Evolutionary conservation across 2,888 invertebrate genomes (phyloP).

Genomic region (Ophion ventricosus): DNA sequence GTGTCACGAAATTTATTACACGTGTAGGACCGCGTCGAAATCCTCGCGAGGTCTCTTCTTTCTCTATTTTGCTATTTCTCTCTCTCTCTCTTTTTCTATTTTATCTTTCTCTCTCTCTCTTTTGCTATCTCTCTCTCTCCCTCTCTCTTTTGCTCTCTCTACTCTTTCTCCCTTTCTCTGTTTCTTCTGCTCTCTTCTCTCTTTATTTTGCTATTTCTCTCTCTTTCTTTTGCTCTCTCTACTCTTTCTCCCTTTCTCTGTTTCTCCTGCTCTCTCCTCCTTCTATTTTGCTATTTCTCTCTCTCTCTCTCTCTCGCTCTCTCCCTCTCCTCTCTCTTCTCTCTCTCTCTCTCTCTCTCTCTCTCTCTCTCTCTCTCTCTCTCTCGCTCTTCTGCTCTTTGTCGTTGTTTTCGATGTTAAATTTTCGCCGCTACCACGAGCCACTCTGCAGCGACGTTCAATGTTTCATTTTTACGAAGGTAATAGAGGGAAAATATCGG

Average conservation of each 20-base stretch:
- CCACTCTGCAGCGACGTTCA: neutral
- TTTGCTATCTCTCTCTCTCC: too few relatives aligned
- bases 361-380: neutral
- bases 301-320: neutral
- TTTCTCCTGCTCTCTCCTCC: neutral
- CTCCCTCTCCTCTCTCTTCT: neutral
- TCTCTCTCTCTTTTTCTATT: too few relatives aligned
- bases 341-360: neutral
- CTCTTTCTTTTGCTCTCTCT: too few relatives aligned
- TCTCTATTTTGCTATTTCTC: too few relatives aligned
- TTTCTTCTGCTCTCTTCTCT: too few relatives aligned
- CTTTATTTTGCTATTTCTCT: too few relatives aligned
- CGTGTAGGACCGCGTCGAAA: neutral
- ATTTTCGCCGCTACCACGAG: neutral
- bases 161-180: neutral
- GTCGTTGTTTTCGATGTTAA: neutral
- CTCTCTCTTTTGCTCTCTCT: neutral
- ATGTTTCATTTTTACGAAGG: conserved; percentile 50
- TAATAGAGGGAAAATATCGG: conserved; percentile 47
- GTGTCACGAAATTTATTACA: conserved; percentile 23
- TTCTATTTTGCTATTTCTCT: too few relatives aligned
- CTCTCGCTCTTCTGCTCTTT: neutral
- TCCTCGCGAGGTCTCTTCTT: conserved; percentile 15
- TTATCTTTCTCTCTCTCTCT: too few relatives aligned
- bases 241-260: neutral